A percentile compares a stretch with the other conserved stretches of the same genome.
Evolutionary conservation across 2,113 vertebrate species (phyloP).

Genomic region (Salminus brasiliensis): DNA sequence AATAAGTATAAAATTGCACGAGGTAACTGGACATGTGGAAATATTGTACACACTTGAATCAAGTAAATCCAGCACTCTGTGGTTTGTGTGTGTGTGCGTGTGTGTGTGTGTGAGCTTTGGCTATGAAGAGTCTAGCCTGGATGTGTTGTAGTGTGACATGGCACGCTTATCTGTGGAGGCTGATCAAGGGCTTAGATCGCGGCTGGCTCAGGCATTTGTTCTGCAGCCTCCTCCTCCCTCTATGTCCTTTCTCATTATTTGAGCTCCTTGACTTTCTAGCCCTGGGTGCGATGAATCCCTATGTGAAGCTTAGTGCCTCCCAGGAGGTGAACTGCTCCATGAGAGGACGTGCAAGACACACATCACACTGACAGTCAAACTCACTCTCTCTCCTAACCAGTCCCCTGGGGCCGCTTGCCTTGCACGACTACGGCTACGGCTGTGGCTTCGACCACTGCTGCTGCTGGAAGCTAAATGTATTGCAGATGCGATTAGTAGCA

Average conservation of each 20-base stretch:
- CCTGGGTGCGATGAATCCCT: slow-evolving; percentile 45
- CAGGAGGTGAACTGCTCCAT: slow-evolving; percentile 42
- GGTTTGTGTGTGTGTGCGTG: not conserved
- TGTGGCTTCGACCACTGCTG: no score
- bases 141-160: slow-evolving; percentile 32
- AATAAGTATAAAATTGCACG: no score
- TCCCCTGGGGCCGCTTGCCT: slow-evolving; percentile 5
- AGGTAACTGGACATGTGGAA: no score
- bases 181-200: slow-evolving; percentile 49
- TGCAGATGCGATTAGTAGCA: slow-evolving; percentile 19
- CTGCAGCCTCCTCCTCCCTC: slow-evolving; percentile 22
- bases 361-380: slow-evolving; percentile 30
- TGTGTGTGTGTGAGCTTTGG: slow-evolving; percentile 25
- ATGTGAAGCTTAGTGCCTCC: slow-evolving; percentile 43
- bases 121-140: slow-evolving; percentile 21
- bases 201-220: slow-evolving; percentile 38
- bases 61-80: not conserved
- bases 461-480: not conserved
- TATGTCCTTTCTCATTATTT: slow-evolving; percentile 41
- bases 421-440: no score
- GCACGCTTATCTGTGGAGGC: slow-evolving; percentile 50
- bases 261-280: slow-evolving; percentile 49
- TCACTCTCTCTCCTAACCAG: slow-evolving; percentile 23
- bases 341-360: slow-evolving; percentile 35
- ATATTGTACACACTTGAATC: no score